Evolutionary conservation across 1,140 invertebrate species (phyloP), one percentile per base, ranked within the genome.

Genomic region (Drosophila gunungcola): DNA sequence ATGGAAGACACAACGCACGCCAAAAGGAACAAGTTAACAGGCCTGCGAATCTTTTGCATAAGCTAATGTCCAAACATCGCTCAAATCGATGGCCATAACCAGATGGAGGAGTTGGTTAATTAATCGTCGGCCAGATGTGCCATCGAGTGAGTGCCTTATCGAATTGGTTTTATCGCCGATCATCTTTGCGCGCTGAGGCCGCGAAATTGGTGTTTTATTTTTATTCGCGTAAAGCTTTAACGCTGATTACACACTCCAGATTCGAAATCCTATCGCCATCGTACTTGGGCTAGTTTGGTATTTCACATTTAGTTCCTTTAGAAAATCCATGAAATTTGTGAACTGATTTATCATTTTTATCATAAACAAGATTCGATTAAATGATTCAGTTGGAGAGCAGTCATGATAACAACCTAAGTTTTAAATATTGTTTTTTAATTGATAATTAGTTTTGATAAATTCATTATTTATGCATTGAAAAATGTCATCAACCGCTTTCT

Each of bases 181-280:
- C n/a, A 42, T 25, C 25, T 11, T 5, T 4, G 2, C 16, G 16
- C 13, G 12, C 10, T 36, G 21, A 21, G 63, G 63, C 34, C 67
- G 12, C 49, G 12, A 41, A 68, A 41, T 34, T 16, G 34, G 11
- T 29, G 10, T 27, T 32, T 11, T 27, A 4, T 48, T 27, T 27
- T 6, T 3, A 1, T 3, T n/a, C 9, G 21, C 58, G n/a, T 4
- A 36, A 12, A 39, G 34, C 55, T 69, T 56, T 70, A n/a, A 69
- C 36, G 42, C 65, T 13, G 65, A 72, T 72, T 70, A 57, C 52
- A 49, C 65, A 57, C 68, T 57, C 65, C 12, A 70, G 10, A 57
- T 70, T 34, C 21, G 9, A n/a, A 12, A 21, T 42, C 29, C 13
- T 34, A 42, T n/a, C 11, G 12, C 34, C 25, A n/a, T 7, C 11